These are phyloP conservation scores for Glyphotaelius pellucidus DNA, from an alignment of 2,888 invertebrate species.

Conservation along the genomic window DNA sequence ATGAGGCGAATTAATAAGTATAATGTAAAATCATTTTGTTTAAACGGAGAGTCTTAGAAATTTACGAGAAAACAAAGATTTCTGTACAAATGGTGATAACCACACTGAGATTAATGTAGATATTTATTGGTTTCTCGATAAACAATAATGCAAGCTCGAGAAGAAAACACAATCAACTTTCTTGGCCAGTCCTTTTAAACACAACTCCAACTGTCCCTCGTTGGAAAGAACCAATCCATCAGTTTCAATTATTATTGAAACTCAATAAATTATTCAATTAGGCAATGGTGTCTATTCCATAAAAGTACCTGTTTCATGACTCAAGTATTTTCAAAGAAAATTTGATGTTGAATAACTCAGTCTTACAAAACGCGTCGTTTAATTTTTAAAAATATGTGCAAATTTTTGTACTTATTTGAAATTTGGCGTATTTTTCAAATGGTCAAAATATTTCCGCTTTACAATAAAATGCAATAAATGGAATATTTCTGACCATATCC, in stretches of 20 bases:
- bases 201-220: neutral
- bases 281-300: neutral
- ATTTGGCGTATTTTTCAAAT: too few relatives aligned
- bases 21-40: too few relatives aligned
- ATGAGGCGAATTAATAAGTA: neutral
- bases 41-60: neutral
- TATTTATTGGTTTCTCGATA: neutral
- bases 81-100: neutral
- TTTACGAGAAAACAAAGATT: neutral
- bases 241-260: conserved; percentile 11
- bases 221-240: neutral
- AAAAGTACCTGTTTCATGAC: neutral
- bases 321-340: too few relatives aligned
- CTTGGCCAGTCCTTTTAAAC: neutral
- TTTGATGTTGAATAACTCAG: too few relatives aligned
- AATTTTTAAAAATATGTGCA: too few relatives aligned
- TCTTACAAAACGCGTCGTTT: too few relatives aligned
- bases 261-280: neutral
- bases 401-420: too few relatives aligned
- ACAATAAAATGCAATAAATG: too few relatives aligned
- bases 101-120: neutral
- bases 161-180: conserved; percentile 17
- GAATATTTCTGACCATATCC: too few relatives aligned
- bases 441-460: too few relatives aligned
- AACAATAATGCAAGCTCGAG: neutral